Base-by-base conservation (phyloP, 2,888 invertebrate genomes). In the Crocallis elinguaria region DNA sequence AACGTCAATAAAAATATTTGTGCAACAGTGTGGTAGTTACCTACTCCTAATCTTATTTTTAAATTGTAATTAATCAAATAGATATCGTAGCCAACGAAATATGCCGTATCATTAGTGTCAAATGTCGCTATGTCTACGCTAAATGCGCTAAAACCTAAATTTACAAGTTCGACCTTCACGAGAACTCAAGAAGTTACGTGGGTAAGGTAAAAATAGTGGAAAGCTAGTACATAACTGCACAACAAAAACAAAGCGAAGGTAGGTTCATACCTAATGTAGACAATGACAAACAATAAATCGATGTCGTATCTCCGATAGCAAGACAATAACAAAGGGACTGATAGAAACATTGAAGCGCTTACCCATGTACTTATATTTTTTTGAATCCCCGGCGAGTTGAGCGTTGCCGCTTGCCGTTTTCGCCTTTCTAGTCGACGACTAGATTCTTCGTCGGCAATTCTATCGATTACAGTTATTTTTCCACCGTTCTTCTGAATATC, bases 301-400 rank as follows among this genome's bases (percentile, higher is more conserved):
- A 44, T 44, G 36, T 45, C 46, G 39, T 43, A 33, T 57, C 50
- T 43, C 38, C 45, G 44, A 52, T 60, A 67, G 67, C 72, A 66
- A 68, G 58, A 52, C 27, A 45, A 45, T 35, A 45, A 46, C 36
- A 43, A 42, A 29, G 11, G 27, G 9, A 67, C 62, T 9, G 16
- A 36, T 13, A n/a, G 9, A 17, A 19, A 12, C 8, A 25, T 11
- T 2, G 9, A 17, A 13, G 17, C 44, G 54, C 53, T 85, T 87
- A 92, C 92, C 92, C 90, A 90, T 75, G 89, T 88, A 80, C 84
- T 91, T 58, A 88, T 86, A 68, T 89, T 90, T 78, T 82, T 86
- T 66, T 76, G 71, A 49, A 77, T 62, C 30, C 70, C 67, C 49
- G 84, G 77, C 58, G 82, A 66, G 57, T 84, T 72, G 59, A 83